Conservation (phyloP, 2,888 invertebrate species). For the Drosophila macrospina region DNA sequence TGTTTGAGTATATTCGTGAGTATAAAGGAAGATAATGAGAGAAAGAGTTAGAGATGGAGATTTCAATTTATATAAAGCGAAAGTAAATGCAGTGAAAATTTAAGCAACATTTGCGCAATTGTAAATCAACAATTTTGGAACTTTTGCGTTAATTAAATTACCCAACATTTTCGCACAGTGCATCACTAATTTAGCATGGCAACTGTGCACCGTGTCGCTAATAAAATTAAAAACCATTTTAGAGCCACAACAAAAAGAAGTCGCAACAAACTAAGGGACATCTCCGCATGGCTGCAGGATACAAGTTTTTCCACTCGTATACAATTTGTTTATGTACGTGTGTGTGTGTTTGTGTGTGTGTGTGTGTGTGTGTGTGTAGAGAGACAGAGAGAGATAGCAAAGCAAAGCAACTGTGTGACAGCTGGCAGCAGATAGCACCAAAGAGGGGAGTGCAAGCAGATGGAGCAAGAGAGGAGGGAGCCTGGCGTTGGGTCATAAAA, state of each 20-base stretch:
- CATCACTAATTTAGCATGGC: slow-evolving; percentile 66
- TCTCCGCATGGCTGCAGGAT: slow-evolving; percentile 40
- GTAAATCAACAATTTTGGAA: not conserved
- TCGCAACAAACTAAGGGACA: slow-evolving; percentile 30
- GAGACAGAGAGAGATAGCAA: slow-evolving; percentile 1
- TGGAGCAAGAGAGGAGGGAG: slow-evolving; percentile 16
- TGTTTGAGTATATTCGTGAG: too few relatives aligned
- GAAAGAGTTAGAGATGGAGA: too few relatives aligned
- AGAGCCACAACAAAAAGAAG: slow-evolving; percentile 52
- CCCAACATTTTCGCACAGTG: slow-evolving; percentile 59
- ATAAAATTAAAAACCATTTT: slow-evolving; percentile 81
- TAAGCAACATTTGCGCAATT: not conserved
- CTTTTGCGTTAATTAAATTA: slow-evolving; percentile 18
- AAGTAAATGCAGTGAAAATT: not conserved
- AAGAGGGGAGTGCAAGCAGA: slow-evolving; percentile 2
- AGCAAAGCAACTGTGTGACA: slow-evolving; percentile 34
- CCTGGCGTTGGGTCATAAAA: slow-evolving; percentile 65
- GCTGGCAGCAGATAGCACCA: slow-evolving; percentile 51
- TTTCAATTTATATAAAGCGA: too few relatives aligned
- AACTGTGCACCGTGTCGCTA: slow-evolving; percentile 63
- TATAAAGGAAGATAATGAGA: too few relatives aligned
- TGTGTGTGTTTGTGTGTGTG: slow-evolving; percentile 11
- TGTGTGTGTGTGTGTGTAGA: too few relatives aligned
- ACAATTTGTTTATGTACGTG: slow-evolving; percentile 6
- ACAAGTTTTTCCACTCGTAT: slow-evolving; percentile 39